Base-by-base conservation (phyloP, 1,140 invertebrate genomes). In the Zaprionus africanus region DNA sequence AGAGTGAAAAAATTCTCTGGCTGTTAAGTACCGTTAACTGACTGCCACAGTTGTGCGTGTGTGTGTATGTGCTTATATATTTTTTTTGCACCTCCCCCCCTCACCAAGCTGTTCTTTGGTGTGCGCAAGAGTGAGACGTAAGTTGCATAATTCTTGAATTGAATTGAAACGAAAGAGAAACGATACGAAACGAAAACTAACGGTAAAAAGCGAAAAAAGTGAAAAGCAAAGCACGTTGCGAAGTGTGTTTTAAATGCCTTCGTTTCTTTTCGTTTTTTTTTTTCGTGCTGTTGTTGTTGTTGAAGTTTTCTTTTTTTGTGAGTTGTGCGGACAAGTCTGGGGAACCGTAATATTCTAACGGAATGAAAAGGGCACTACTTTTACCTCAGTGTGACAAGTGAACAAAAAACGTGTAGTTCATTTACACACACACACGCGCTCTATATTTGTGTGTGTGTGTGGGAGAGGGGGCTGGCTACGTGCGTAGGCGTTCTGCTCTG, bases 101-200 rank as follows among this genome's bases (percentile, higher is more conserved):
- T 46, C 72, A 53, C 54, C 61, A 19, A 76, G 63, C 54, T 71
- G 61, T 71, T 76, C 61, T 60, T 60, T 73, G 58, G 75, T 74
- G 81, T 85, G 86, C 76, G 56, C 77, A 75, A 90, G 67, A 85
- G 85, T 86, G 82, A 90, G 86, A 90, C 79, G 86, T 85, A 90
- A 90, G 85, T 90, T 90, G 85, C 85, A 90, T 90, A 90, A 90
- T 79, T 80, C 66, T 65, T 67, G 67, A 19, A 67, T 34, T n/a
- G 24, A 57, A 61, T 51, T 11, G 34, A 51, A 54, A 53, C 41
- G 58, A 46, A 59, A 17, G 34, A 24, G 24, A 13, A 63, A 49
- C 11, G 38, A 56, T 61, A 68, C 46, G 4, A 64, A 54, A 15
- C 41, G 38, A 71, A 71, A 65, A 51, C 54, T 22, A 24, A 46